Evolutionary conservation across 1,140 invertebrate species (phyloP).

Genomic region (Penaeus japonicus): DNA sequence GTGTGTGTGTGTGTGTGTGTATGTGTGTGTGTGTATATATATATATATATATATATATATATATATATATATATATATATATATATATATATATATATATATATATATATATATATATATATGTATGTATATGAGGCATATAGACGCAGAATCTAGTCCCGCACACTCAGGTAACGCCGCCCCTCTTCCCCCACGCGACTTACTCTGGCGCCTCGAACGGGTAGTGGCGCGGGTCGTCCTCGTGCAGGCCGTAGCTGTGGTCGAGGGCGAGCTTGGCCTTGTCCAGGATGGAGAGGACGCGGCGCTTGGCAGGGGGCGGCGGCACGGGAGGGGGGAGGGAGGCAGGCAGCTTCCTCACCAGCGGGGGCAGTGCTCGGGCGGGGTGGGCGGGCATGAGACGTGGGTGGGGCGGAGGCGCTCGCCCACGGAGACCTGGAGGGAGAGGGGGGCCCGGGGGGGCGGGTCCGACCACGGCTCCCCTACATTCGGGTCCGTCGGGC

Average conservation of each 20-base stretch:
- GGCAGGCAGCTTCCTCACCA: slow-evolving; percentile 46
- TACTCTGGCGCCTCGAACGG: slow-evolving; percentile 61
- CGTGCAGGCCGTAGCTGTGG: slow-evolving; percentile 70
- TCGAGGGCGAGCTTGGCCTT: slow-evolving; percentile 82
- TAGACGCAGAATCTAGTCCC: too few relatives aligned
- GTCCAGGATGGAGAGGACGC: slow-evolving; percentile 83
- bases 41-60: neutral
- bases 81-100: slow-evolving; percentile 4
- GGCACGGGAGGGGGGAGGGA: slow-evolving; percentile 67
- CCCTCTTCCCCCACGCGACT: slow-evolving; percentile 60
- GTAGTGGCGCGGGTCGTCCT: slow-evolving; percentile 51
- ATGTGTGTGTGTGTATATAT: neutral
- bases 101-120: neutral
- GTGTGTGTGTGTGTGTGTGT: neutral
- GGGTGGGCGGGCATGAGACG: slow-evolving; percentile 43
- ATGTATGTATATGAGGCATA: neutral
- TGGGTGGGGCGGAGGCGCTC: slow-evolving; percentile 37
- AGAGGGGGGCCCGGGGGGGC: slow-evolving; percentile 35
- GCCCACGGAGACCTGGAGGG: slow-evolving; percentile 35
- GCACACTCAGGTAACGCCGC: neutral
- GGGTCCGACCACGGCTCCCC: slow-evolving; percentile 26
- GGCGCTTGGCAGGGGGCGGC: slow-evolving; percentile 71
- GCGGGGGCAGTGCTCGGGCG: slow-evolving; percentile 39
- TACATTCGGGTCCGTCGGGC: slow-evolving; percentile 37
- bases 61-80: slow-evolving; percentile 6